These are phyloP conservation scores for Helleia helle DNA, from an alignment of 2,888 invertebrate genomes.

Conservation along the genomic window DNA sequence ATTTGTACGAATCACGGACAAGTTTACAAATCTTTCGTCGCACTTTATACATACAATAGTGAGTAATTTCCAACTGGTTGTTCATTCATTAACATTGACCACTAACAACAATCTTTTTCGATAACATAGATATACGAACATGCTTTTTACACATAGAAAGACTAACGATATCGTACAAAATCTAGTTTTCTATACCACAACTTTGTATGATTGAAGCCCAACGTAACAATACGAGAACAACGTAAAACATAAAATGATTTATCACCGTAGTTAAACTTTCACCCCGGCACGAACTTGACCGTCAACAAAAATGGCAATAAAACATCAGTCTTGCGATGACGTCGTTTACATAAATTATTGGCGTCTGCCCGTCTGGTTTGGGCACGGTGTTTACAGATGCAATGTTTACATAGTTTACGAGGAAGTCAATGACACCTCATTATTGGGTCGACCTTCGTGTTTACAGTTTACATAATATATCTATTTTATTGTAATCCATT, in stretches of 20 bases:
- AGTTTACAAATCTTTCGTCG: neutral
- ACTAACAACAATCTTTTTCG: neutral
- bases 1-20: neutral
- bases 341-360: constrained; percentile 70
- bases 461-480: constrained; percentile 22
- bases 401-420: constrained; percentile 54
- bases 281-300: constrained; percentile 62
- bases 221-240: constrained; percentile 9
- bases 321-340: constrained; percentile 66
- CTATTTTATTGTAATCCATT: too few species aligned
- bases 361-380: constrained; percentile 60
- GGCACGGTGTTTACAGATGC: constrained; percentile 51
- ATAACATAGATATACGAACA: too few species aligned
- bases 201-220: too few species aligned
- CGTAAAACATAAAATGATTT: constrained; percentile 21
- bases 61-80: too few species aligned
- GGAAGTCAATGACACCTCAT: constrained; percentile 55
- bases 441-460: constrained; percentile 54
- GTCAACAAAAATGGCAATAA: constrained; percentile 59
- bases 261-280: constrained; percentile 52
- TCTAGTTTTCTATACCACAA: too few species aligned
- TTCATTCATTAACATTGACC: neutral
- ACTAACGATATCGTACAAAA: too few species aligned
- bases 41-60: neutral
- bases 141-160: too few species aligned